phyloP scores from a whole-genome alignment of 2,888 invertebrate genomes.

The Hirtodrosophila trivittata region DNA sequence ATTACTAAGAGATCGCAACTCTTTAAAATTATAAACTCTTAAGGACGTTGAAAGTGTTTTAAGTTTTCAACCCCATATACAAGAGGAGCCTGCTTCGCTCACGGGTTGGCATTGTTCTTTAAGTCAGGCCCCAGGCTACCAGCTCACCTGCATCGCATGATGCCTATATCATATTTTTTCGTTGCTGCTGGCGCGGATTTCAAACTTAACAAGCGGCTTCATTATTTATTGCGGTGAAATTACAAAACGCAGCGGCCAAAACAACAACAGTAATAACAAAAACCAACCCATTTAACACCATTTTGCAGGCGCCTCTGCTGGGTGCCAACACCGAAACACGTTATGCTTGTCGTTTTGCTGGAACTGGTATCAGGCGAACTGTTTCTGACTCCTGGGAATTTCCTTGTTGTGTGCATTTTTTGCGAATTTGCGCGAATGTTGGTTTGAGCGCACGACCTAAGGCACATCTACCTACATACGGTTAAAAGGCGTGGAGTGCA shows the following conservation, averaged over 20 bases:
- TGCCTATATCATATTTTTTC: conserved; percentile 4
- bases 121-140: not conserved
- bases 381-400: conserved; percentile 4
- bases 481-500: conserved; percentile 16
- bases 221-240: conserved; percentile 69
- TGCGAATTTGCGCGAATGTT: not conserved
- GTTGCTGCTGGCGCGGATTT: conserved; percentile 16
- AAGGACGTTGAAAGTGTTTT: too few species aligned
- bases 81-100: too few species aligned
- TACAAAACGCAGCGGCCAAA: conserved; percentile 54
- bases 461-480: conserved; percentile 2
- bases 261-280: conserved; percentile 34
- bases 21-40: too few species aligned
- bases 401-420: conserved; percentile 4
- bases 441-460: not conserved
- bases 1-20: too few species aligned
- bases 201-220: conserved; percentile 59
- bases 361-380: conserved; percentile 1
- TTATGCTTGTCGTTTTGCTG: not conserved
- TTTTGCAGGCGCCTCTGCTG: conserved; percentile 21
- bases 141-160: conserved; percentile 2
- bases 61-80: too few species aligned
- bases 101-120: not conserved
- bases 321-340: conserved; percentile 9
- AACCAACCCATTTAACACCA: conserved; percentile 24